Evolutionary conservation across 2,113 vertebrate species (phyloP).

Genomic region (Probosciger aterrimus): DNA sequence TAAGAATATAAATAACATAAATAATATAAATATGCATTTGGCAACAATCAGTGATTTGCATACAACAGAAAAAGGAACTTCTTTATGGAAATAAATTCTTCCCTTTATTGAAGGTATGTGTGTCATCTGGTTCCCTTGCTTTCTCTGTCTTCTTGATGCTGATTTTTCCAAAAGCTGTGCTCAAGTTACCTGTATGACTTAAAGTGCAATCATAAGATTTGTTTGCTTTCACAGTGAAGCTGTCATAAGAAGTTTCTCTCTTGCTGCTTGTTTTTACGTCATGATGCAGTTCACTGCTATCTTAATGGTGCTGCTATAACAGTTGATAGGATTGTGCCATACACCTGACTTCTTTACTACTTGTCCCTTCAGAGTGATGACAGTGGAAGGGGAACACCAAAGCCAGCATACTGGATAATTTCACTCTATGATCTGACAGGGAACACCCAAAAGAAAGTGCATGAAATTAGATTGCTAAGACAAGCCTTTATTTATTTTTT

Average conservation of each 20-base stretch:
- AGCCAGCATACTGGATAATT: not conserved
- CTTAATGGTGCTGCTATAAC: not conserved
- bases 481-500: not conserved
- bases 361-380: not conserved
- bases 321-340: not conserved
- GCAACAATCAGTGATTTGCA: not conserved
- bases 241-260: not conserved
- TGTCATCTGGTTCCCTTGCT: not conserved
- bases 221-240: not conserved
- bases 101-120: not conserved
- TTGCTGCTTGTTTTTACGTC: not conserved
- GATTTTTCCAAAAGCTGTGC: not conserved
- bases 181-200: not conserved
- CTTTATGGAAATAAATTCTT: not conserved
- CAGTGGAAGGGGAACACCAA: not conserved
- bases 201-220: not conserved
- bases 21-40: not conserved
- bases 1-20: not conserved
- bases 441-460: not conserved
- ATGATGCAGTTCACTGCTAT: not conserved
- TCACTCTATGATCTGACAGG: not conserved
- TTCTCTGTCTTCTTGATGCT: not conserved
- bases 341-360: not conserved
- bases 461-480: not conserved
- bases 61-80: not conserved